Conservation (phyloP, 2,113 vertebrate species). For the Henicopernis longicauda region DNA sequence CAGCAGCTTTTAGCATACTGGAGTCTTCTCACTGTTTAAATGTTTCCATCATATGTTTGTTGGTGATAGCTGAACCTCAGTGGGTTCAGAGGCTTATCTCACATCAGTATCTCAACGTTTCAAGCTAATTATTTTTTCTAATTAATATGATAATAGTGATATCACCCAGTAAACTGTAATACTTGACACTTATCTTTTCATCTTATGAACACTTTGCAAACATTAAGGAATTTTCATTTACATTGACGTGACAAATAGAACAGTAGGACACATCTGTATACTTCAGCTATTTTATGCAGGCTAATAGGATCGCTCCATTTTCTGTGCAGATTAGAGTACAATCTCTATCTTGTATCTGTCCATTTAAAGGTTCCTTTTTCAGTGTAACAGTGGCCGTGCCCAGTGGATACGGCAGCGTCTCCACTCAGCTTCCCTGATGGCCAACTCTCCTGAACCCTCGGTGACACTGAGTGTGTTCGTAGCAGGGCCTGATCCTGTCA, state of each 20-base stretch:
- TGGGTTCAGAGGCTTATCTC: neutral
- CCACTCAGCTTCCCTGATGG: neutral
- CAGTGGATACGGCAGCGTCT: neutral
- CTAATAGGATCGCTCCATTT: neutral
- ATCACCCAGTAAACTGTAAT: neutral
- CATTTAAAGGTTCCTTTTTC: neutral
- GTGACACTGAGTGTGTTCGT: neutral
- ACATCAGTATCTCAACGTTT: neutral
- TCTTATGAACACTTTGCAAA: neutral
- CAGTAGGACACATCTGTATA: neutral
- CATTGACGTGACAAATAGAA: neutral
- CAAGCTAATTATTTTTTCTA: neutral
- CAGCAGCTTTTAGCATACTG: neutral
- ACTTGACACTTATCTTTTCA: neutral
- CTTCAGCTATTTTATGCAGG: neutral
- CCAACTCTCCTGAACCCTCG: rapidly evolving
- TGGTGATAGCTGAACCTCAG: neutral
- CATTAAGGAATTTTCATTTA: neutral
- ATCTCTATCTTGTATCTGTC: neutral
- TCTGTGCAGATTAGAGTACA: neutral
- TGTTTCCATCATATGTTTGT: neutral
- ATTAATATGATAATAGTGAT: neutral
- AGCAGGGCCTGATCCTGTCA: neutral
- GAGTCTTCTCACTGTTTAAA: neutral
- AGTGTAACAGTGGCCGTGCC: neutral